Evolutionary conservation across 2,888 invertebrate genomes (phyloP), one percentile per base, ranked within the genome.

Genomic region (Conchocele bisecta): DNA sequence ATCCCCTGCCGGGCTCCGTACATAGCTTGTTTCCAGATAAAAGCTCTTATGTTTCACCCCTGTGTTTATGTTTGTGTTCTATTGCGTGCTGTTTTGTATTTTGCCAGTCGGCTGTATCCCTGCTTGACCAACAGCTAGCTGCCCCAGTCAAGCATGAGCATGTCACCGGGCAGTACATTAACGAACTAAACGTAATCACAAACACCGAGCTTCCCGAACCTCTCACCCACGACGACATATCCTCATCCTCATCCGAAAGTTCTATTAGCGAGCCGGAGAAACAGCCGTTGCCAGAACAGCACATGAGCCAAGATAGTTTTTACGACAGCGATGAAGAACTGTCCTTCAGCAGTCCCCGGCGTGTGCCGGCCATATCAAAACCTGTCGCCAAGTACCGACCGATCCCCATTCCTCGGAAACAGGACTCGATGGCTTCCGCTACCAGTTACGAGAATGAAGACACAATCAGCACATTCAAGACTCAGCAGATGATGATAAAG

Each of bases 311-410:
- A 44, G 87, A 88, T 66, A 88, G 87, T 64, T 88, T 88, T 66
- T 88, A 88, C 64, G 86, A 86, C 20, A 85, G 83, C 60, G 86
- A 86, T 59, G 84, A 86, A 20, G 73, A 75, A 15, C 17, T 66
- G 20, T 71, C 73, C 4, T 74, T 67, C 29, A 15, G 24, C 2
- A 74, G 51, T n/a, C 61, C 66, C 22, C 6, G 33, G n/a, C 60
- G 56, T 17, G 13, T 64, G 4, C 50, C 51, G 17, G 3, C 20
- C 15, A 69, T 58, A 26, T 54, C 56, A 26, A 74, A 70, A 33
- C 73, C 73, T 22, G 44, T 46, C 9, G 56, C 64, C 17, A 64
- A 69, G 33, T n/a, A 59, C 13, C 73, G 76, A 44, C 83, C 83
- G 35, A 71, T 81, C 13, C 78, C 81, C 9, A 64, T 78, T 9